These are phyloP conservation scores for Papilio gigon DNA, from an alignment of 2,888 invertebrate species.

Conservation along the genomic window DNA sequence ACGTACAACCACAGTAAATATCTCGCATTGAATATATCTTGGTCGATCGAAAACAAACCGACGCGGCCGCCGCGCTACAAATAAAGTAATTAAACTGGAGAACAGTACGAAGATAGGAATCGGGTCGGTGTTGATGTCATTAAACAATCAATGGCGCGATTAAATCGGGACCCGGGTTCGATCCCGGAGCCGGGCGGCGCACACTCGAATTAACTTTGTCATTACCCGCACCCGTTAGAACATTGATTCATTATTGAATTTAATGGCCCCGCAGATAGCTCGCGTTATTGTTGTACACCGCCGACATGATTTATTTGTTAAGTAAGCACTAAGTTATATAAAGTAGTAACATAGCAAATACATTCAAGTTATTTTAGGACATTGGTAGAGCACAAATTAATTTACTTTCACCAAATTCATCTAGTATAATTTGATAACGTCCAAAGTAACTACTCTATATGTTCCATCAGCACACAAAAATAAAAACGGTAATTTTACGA, in stretches of 20 bases:
- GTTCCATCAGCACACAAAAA: too few relatives aligned
- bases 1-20: slow-evolving; percentile 8
- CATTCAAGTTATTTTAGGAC: too few relatives aligned
- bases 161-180: slow-evolving; percentile 52
- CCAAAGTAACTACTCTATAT: too few relatives aligned
- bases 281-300: slow-evolving; percentile 28
- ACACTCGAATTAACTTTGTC: slow-evolving; percentile 49
- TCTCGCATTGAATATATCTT: slow-evolving; percentile 21
- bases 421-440: too few relatives aligned
- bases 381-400: too few relatives aligned
- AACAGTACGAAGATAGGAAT: slow-evolving; percentile 48
- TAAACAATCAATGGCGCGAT: slow-evolving; percentile 57
- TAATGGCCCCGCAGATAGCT: slow-evolving; percentile 46
- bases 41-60: slow-evolving; percentile 25
- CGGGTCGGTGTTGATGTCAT: slow-evolving; percentile 47
- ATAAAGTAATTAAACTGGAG: slow-evolving; percentile 51
- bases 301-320: slow-evolving; percentile 32
- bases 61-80: slow-evolving; percentile 42
- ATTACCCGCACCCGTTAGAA: slow-evolving; percentile 50
- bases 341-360: background rate
- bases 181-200: slow-evolving; percentile 47
- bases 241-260: slow-evolving; percentile 56
- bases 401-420: too few relatives aligned
- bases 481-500: too few relatives aligned
- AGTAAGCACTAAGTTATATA: slow-evolving; percentile 5